These are phyloP conservation scores for Pachyuromys duprasi DNA, from an alignment of 2,797 vertebrate genomes.

Conservation along the genomic window DNA sequence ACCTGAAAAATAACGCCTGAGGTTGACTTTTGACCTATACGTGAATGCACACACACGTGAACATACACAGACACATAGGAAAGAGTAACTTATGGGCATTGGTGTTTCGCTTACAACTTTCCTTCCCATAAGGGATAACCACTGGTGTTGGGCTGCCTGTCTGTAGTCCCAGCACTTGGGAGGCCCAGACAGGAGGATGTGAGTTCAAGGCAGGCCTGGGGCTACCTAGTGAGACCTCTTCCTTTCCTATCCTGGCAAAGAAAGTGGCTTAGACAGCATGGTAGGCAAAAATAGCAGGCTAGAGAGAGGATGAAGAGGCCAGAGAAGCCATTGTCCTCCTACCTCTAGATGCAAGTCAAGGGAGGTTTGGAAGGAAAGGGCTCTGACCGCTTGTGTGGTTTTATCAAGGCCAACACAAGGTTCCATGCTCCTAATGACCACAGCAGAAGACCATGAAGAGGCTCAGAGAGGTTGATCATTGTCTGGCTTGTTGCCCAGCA, in stretches of 20 bases:
- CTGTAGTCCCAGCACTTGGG: not conserved
- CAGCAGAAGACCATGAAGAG: not conserved
- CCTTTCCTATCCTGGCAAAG: not conserved
- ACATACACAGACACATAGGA: not conserved
- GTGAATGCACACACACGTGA: not conserved
- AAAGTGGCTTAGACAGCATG: accelerated
- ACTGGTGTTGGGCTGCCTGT: no score
- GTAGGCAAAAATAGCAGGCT: not conserved
- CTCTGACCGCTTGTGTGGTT: not conserved
- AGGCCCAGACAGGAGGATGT: not conserved
- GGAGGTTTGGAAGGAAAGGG: not conserved
- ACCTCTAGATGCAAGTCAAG: not conserved
- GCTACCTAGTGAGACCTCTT: not conserved
- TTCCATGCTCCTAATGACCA: not conserved
- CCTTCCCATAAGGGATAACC: not conserved
- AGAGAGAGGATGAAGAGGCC: not conserved
- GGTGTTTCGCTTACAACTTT: not conserved
- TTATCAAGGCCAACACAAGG: not conserved
- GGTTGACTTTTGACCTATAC: not conserved
- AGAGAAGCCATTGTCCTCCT: not conserved
- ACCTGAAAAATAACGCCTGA: not conserved
- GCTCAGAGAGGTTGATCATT: not conserved
- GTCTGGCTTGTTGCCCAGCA: not conserved
- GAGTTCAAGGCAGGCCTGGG: not conserved
- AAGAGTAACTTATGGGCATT: not conserved